Base-by-base conservation (phyloP, 2,888 invertebrate genomes). In the Drosophila peninsularis region DNA sequence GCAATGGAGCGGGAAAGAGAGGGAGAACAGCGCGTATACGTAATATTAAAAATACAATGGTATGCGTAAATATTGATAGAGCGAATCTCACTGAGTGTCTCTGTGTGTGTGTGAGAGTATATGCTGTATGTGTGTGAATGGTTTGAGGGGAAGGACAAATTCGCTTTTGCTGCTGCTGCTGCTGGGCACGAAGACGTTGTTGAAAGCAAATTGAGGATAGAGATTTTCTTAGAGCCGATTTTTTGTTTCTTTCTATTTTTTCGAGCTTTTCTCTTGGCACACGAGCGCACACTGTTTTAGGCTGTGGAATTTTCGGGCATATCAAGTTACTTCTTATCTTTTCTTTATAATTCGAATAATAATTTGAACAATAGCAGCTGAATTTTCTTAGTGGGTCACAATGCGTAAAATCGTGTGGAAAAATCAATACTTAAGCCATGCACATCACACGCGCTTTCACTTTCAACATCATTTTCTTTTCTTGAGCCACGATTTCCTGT, bases 51-150 rank as follows among this genome's bases (percentile, higher is more conserved):
- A 85, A 76, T 76, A 88, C 82, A 82, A 83, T 83, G 68, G 88
- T 86, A 78, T 88, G 83, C 77, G 86, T 85, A 82, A 76, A 88
- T 88, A 89, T 80, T 88, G 88, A 89, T 80, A 78, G 83, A 88
- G 85, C 75, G 76, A 78, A 74, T 71, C 71, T 70, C 45, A 49
- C 50, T 55, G 57, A 34, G 17, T 66, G 47, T 45, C 68, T 61
- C 42, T 45, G 47, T 60, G 60, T 37, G 47, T 57, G 54, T 62
- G 49, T 54, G 30, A 24, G 24, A 24, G 24, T 24, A 24, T 3
- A 24, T 24, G 24, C 24, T 52, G 54, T 62, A 49, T 57, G 71
- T 47, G 58, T 54, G 54, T 67, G 53, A 27, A 30, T 36, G 62
- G 47, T 47, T 44, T 49, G 55, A 62, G 87, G 65, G 63, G 78